These are phyloP conservation scores for Platyura marginata DNA, from an alignment of 1,140 invertebrate genomes.

Conservation along the genomic window DNA sequence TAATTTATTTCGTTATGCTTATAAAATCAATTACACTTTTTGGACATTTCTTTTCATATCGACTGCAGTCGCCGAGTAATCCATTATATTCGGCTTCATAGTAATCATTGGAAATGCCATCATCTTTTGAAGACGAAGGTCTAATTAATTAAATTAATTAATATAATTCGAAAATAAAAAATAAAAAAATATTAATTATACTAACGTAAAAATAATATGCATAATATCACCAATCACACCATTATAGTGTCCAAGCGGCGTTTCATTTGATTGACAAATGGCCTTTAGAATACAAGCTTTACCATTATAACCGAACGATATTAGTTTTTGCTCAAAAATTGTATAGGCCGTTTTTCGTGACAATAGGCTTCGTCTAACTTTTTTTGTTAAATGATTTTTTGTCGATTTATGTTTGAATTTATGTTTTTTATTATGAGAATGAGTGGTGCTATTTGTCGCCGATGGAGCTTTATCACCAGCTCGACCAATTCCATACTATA, in stretches of 20 bases:
- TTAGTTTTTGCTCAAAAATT: no score
- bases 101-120: background rate
- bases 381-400: no score
- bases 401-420: no score
- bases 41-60: background rate
- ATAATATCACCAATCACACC: slow-evolving; percentile 1
- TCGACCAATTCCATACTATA: no score
- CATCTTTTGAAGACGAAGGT: background rate
- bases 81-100: background rate
- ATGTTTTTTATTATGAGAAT: no score
- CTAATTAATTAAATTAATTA: background rate
- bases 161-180: background rate
- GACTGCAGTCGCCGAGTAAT: background rate
- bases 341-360: no score
- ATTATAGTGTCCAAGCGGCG: background rate
- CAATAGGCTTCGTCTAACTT: no score
- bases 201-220: slow-evolving; percentile 2
- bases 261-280: background rate
- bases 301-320: background rate
- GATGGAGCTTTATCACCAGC: no score
- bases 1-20: no score
- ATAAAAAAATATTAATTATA: background rate
- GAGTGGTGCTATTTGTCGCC: no score
- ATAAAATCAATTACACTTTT: background rate
- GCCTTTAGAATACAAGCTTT: slow-evolving; percentile 1